Evolutionary conservation across 2,797 vertebrate species (phyloP).

Genomic region (Neomorphus geoffroyi): DNA sequence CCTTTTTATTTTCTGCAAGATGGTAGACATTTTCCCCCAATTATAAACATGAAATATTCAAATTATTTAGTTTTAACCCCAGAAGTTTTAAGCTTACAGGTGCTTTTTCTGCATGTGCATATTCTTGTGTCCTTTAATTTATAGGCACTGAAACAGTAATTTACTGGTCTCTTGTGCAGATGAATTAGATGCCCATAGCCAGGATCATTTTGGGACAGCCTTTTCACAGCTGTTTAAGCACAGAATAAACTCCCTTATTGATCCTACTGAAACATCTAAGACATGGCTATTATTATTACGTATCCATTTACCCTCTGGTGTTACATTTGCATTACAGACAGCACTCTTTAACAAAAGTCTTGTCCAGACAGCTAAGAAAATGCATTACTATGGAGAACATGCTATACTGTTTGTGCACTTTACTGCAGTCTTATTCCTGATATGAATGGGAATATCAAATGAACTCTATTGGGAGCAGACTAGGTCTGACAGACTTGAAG

Average conservation of each 20-base stretch:
- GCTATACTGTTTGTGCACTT: not conserved
- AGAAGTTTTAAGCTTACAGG: not conserved
- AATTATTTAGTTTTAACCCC: not conserved
- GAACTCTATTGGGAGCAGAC: not conserved
- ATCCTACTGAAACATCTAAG: constrained; percentile 8
- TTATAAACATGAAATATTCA: not conserved
- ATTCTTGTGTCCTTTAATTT: not conserved
- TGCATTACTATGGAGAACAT: not conserved
- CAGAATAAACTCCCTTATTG: constrained; percentile 18
- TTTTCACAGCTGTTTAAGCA: constrained; percentile 43
- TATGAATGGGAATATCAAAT: not conserved
- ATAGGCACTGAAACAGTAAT: not conserved
- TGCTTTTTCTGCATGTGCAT: not conserved
- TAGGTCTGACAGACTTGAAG: not conserved
- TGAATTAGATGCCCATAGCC: not conserved
- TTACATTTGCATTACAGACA: not conserved
- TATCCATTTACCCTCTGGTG: not conserved
- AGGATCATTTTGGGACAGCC: not conserved
- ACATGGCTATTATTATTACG: not conserved
- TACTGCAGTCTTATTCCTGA: not conserved
- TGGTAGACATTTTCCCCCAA: rapidly evolving
- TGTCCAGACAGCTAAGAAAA: not conserved
- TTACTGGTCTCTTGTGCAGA: not conserved
- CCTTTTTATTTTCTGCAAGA: not conserved
- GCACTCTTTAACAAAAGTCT: not conserved